These are phyloP conservation scores for Oncopodura yosiiana DNA, from an alignment of 1,140 invertebrate species.

Conservation along the genomic window DNA sequence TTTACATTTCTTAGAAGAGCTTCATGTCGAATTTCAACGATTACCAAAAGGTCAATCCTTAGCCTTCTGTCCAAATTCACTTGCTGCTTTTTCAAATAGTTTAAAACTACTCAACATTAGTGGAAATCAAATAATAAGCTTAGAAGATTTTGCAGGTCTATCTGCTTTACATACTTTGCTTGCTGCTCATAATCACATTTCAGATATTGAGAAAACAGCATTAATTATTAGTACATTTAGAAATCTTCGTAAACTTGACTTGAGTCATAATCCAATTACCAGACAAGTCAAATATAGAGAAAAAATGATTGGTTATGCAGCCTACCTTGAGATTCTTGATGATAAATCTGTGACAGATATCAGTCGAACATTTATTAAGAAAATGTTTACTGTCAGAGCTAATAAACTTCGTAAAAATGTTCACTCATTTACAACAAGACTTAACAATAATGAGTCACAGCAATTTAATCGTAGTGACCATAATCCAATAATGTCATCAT, in stretches of 20 bases:
- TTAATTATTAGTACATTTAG: slow-evolving; percentile 18
- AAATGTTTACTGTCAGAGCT: slow-evolving; percentile 23
- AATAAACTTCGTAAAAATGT: not conserved
- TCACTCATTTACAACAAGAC: not conserved
- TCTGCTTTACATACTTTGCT: slow-evolving; percentile 12
- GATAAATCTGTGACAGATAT: slow-evolving; percentile 22
- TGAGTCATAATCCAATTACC: slow-evolving; percentile 25
- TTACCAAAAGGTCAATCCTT: slow-evolving; percentile 46
- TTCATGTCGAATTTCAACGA: slow-evolving; percentile 57
- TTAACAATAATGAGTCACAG: slow-evolving; percentile 1
- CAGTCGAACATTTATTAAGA: slow-evolving; percentile 19
- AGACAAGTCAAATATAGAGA: slow-evolving; percentile 24
- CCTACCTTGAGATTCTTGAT: slow-evolving; percentile 21
- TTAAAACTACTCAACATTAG: slow-evolving; percentile 19
- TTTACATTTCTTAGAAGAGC: slow-evolving; percentile 49
- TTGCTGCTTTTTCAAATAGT: slow-evolving; percentile 29
- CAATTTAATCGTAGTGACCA: too few species aligned
- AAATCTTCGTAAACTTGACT: slow-evolving; percentile 16
- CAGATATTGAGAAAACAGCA: slow-evolving; percentile 13
- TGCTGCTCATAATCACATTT: slow-evolving; percentile 11
- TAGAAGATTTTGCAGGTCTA: slow-evolving; percentile 26
- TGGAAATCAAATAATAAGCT: slow-evolving; percentile 21
- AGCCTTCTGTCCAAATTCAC: slow-evolving; percentile 56
- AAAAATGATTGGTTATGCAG: slow-evolving; percentile 22
- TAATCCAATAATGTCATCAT: too few species aligned